A percentile compares a stretch with the other conserved stretches of the same genome.
Evolutionary conservation across 2,797 vertebrate genomes (phyloP).

Genomic region (Zenarchopterus dispar): DNA sequence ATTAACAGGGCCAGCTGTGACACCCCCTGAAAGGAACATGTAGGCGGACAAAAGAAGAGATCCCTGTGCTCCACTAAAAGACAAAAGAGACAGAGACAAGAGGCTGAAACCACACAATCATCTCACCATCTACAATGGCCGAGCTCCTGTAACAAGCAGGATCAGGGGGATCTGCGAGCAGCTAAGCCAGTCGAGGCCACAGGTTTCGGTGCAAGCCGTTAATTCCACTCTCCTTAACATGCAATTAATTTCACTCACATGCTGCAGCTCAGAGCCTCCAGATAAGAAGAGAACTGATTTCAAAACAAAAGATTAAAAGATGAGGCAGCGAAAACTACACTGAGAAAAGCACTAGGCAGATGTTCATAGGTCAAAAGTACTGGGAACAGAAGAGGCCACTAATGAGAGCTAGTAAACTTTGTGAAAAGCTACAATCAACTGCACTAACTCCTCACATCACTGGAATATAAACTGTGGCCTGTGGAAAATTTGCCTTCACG

Average conservation of each 20-base stretch:
- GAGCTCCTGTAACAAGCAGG: conserved; percentile 82
- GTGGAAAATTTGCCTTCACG: conserved; percentile 56
- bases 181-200: conserved; percentile 76
- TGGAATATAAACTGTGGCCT: conserved; percentile 22
- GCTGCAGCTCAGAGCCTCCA: conserved; percentile 66
- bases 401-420: conserved; percentile 53
- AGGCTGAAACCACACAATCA: conserved; percentile 82
- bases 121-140: conserved; percentile 81
- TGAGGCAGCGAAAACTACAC: conserved; percentile 59
- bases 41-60: conserved; percentile 82
- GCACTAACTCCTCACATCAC: conserved; percentile 20
- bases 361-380: conserved; percentile 60
- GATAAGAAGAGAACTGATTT: conserved; percentile 66
- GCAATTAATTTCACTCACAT: conserved; percentile 82
- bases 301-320: conserved; percentile 76
- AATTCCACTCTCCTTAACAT: conserved; percentile 85
- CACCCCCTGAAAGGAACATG: conserved; percentile 88
- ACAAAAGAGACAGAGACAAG: conserved; percentile 84
- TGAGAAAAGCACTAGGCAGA: conserved; percentile 71
- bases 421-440: conserved; percentile 43
- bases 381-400: conserved; percentile 45
- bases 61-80: conserved; percentile 73
- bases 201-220: conserved; percentile 82
- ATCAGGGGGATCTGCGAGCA: conserved; percentile 79
- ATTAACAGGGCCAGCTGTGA: conserved; percentile 95